A percentile compares a stretch with the other conserved stretches of the same genome.
phyloP scores from a whole-genome alignment of 2,888 invertebrate species.

The Apodemia duryi region DNA sequence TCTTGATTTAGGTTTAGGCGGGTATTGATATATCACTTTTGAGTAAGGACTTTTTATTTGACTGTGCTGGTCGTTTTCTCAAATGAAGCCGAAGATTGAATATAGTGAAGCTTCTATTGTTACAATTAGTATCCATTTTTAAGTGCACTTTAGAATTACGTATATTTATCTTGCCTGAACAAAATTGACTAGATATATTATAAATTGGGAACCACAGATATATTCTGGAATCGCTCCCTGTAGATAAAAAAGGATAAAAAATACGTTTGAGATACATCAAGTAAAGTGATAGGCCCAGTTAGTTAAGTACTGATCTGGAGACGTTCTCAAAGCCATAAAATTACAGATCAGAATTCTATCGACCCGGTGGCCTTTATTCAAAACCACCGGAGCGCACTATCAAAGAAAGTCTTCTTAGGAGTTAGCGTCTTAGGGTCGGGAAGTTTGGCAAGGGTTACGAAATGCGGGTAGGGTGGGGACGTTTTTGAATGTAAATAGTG shows the following conservation, averaged over 20 bases:
- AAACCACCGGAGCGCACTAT: slow-evolving; percentile 73
- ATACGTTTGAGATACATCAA: slow-evolving; percentile 42
- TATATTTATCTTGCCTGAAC: no score
- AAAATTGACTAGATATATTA: no score
- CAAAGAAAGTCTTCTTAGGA: slow-evolving; percentile 77
- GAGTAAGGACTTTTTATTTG: no score
- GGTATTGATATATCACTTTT: no score
- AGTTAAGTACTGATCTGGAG: slow-evolving; percentile 54
- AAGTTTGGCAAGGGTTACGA: slow-evolving; percentile 73
- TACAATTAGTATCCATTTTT: no score
- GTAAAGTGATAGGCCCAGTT: slow-evolving; percentile 58
- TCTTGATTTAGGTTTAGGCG: no score
- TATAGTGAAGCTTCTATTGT: no score
- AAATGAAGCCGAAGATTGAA: no score
- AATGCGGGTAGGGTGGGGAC: slow-evolving; percentile 66
- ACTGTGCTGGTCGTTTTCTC: no score
- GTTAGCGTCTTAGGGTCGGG: slow-evolving; percentile 74
- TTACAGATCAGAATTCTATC: slow-evolving; percentile 78
- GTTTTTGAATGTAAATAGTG: slow-evolving; percentile 79
- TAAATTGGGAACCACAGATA: neutral
- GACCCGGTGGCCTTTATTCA: slow-evolving; percentile 74
- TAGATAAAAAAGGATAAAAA: neutral
- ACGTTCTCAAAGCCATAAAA: slow-evolving; percentile 75
- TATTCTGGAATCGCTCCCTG: neutral
- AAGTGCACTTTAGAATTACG: no score